These are phyloP conservation scores for Bos indicus DNA, from an alignment of 2,113 vertebrate species.

Conservation along the genomic window DNA sequence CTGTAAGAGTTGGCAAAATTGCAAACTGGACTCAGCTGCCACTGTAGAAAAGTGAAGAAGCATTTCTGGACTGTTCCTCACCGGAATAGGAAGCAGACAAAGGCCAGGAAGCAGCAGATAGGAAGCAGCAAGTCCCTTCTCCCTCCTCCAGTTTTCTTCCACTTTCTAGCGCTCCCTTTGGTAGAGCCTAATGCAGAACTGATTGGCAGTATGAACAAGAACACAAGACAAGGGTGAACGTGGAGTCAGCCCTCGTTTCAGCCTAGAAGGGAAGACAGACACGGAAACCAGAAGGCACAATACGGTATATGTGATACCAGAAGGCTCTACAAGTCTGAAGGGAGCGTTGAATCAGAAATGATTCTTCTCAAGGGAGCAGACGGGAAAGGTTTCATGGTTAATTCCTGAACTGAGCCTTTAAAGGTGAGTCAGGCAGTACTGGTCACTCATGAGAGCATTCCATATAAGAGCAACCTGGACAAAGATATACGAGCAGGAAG, in stretches of 20 bases:
- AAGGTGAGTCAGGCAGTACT: not conserved
- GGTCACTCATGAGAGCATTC: not conserved
- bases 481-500: not conserved
- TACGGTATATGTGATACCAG: not conserved
- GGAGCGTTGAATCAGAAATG: not conserved
- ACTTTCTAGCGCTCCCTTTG: not conserved
- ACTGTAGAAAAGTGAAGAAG: not conserved
- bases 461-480: not conserved
- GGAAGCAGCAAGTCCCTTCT: not conserved
- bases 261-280: not conserved
- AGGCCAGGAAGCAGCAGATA: not conserved
- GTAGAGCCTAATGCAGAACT: not conserved
- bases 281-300: not conserved
- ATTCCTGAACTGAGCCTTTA: not conserved
- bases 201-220: not conserved
- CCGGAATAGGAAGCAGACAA: not conserved
- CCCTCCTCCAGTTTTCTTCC: not conserved
- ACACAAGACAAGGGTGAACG: not conserved
- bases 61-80: not conserved
- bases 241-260: not conserved
- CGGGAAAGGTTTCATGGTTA: not conserved
- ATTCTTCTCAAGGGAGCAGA: not conserved
- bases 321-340: not conserved
- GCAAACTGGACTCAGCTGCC: not conserved
- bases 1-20: not conserved